Evolutionary conservation across 2,113 vertebrate genomes (phyloP), one percentile per base, ranked within the genome.

Genomic region (Oreocharis arfaki): DNA sequence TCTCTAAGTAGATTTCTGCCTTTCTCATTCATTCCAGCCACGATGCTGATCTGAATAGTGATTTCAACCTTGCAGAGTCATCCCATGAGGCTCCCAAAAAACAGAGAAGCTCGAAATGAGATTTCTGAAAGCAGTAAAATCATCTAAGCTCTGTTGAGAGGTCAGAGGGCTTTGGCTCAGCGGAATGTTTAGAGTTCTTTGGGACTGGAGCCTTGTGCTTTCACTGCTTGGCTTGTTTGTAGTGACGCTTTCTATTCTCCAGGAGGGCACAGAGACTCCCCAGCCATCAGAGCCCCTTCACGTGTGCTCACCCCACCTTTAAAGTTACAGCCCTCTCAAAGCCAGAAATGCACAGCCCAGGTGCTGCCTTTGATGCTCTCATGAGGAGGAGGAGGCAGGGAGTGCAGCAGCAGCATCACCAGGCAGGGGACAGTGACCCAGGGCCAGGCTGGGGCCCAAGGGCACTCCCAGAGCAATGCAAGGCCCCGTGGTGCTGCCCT

Each of bases 351-450:
- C 46, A 35, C 52, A 35, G 44, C 22, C 13, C 52, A 20, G 5
- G 5, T 14, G 53, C 59, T 80, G 64, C 68, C 19, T 27, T 39
- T n/a, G 70, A 18, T 2, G 3, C 3, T 61, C 15, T 11, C 3
- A 1, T 0, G 10, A 52, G 75, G 35, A 35, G 10, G 50, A 47
- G 5, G 59, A 1, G 1, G 41, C n/a, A 52, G 47, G 0, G 4
- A 24, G 28, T 4, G 32, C 77, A 61, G 39, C 26, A 61, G 23
- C 16, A 79, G n/a, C 68, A 61, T 15, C 14, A 0, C 8, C 4
- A 3, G 27, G n/a, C 47, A 35, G 56, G 71, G 2, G 4, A 77
- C 44, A 56, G 64, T 22, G 49, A 13, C 42, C 2, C 9, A 30
- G n/a, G 4, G 24, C 22, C 37, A n/a, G 49, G 16, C 27, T 85